Percentiles rank a stretch among this genome's conserved stretches.
Evolutionary conservation across 2,113 vertebrate species (phyloP).

Genomic region (Elephantulus edwardii): DNA sequence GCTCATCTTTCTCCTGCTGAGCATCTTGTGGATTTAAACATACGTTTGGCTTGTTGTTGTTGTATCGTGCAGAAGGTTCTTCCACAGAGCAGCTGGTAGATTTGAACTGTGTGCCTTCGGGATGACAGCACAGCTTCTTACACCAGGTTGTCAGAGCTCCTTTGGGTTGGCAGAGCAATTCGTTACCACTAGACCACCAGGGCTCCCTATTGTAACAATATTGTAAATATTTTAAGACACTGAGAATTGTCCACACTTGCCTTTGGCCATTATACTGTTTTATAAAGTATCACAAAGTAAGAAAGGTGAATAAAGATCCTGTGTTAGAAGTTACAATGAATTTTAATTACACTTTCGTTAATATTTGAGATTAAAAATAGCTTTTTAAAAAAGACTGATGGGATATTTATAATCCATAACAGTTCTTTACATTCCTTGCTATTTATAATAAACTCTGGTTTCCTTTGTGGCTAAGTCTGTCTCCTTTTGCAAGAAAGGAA

Average conservation of each 20-base stretch:
- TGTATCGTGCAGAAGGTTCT: too few species aligned
- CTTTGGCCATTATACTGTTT: background rate
- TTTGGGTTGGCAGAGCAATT: too few species aligned
- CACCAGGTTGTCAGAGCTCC: too few species aligned
- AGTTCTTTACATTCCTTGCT: slow-evolving; percentile 48
- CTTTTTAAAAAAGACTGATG: background rate
- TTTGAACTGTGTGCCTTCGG: too few species aligned
- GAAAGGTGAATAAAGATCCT: background rate
- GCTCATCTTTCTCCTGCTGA: too few species aligned
- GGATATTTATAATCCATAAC: slow-evolving; percentile 25
- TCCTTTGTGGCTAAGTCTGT: slow-evolving; percentile 51
- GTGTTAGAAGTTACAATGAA: background rate
- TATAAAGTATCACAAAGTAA: background rate
- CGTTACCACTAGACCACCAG: too few species aligned
- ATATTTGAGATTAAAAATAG: slow-evolving; percentile 55
- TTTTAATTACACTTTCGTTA: slow-evolving; percentile 34
- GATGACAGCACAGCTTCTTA: too few species aligned
- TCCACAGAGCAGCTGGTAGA: too few species aligned
- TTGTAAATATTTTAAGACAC: background rate
- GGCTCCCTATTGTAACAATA: background rate
- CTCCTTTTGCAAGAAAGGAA: slow-evolving; percentile 61
- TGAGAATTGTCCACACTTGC: background rate
- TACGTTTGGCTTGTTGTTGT: too few species aligned
- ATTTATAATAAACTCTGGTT: slow-evolving; percentile 74
- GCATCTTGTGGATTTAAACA: too few species aligned